A percentile compares a stretch with the other conserved stretches of the same genome.
Conservation (phyloP, 2,888 invertebrate genomes). For the Protodeltote pygarga region DNA sequence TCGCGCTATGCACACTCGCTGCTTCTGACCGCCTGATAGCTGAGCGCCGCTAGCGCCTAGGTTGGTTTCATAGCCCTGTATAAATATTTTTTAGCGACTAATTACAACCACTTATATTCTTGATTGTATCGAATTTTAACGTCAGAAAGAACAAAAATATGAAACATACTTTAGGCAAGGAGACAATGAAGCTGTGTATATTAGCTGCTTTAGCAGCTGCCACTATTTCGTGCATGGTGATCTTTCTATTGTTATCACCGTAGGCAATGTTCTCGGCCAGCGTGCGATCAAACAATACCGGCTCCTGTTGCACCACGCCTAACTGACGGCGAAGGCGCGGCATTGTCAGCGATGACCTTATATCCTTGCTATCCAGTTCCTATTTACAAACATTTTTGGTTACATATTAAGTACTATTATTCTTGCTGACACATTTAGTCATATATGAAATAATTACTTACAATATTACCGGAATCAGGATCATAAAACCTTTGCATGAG, state of each 20-base stretch:
- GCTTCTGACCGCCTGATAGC: constrained; percentile 90
- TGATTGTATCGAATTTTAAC: no score
- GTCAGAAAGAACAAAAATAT: not conserved
- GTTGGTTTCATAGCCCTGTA: constrained; percentile 89
- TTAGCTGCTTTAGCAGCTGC: constrained; percentile 92
- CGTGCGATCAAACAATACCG: constrained; percentile 93
- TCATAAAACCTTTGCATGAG: constrained; percentile 93
- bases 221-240: constrained; percentile 91
- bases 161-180: constrained; percentile 87
- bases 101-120: no score
- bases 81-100: no score
- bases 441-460: constrained; percentile 16
- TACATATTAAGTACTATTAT: not conserved
- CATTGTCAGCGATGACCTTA: constrained; percentile 87
- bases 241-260: constrained; percentile 91
- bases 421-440: not conserved
- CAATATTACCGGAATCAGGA: constrained; percentile 87
- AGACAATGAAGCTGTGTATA: constrained; percentile 92
- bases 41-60: constrained; percentile 90
- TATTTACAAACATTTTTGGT: constrained; percentile 31
- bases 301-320: constrained; percentile 95
- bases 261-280: constrained; percentile 95
- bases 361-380: constrained; percentile 86
- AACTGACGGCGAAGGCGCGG: constrained; percentile 90
- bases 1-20: constrained; percentile 90